Percentiles rank a stretch among this genome's conserved stretches.
phyloP scores from a whole-genome alignment of 2,888 invertebrate genomes.

The Psylliodes chrysocephalus region DNA sequence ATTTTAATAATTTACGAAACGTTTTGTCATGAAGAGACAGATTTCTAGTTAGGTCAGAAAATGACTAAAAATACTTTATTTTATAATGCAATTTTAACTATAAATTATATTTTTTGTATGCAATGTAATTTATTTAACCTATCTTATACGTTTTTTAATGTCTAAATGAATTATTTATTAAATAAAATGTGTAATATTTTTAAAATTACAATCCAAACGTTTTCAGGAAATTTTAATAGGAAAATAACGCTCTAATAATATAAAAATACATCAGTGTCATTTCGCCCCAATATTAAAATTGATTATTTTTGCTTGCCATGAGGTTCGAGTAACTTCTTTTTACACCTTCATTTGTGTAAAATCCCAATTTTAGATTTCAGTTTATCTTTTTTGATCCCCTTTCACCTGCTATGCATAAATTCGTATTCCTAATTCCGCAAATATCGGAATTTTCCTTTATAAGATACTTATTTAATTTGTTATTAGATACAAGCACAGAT shows the following conservation, averaged over 20 bases:
- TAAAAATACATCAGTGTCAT: slow-evolving; percentile 22
- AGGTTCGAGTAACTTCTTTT: background rate
- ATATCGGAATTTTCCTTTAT: slow-evolving; percentile 7
- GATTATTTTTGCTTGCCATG: slow-evolving; percentile 9
- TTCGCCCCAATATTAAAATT: slow-evolving; percentile 17
- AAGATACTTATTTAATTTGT: slow-evolving; percentile 19
- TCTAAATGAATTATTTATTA: too few relatives aligned
- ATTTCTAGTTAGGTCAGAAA: too few relatives aligned
- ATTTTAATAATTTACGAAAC: too few relatives aligned
- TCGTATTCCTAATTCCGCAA: slow-evolving; percentile 13
- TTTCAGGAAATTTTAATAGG: background rate
- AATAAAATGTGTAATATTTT: too few relatives aligned
- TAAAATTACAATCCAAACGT: background rate
- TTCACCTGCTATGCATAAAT: slow-evolving; percentile 23
- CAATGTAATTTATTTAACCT: too few relatives aligned
- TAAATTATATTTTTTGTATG: too few relatives aligned
- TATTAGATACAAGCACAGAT: background rate
- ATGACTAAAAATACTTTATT: too few relatives aligned
- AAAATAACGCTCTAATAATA: slow-evolving; percentile 1
- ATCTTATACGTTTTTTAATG: too few relatives aligned
- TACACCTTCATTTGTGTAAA: slow-evolving; percentile 18
- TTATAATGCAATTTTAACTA: too few relatives aligned
- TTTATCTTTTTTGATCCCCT: slow-evolving; percentile 23
- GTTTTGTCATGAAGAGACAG: too few relatives aligned
- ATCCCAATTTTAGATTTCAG: slow-evolving; percentile 5